Base-by-base conservation (phyloP, 1,140 invertebrate genomes). In the Geopemphigus sp. region DNA sequence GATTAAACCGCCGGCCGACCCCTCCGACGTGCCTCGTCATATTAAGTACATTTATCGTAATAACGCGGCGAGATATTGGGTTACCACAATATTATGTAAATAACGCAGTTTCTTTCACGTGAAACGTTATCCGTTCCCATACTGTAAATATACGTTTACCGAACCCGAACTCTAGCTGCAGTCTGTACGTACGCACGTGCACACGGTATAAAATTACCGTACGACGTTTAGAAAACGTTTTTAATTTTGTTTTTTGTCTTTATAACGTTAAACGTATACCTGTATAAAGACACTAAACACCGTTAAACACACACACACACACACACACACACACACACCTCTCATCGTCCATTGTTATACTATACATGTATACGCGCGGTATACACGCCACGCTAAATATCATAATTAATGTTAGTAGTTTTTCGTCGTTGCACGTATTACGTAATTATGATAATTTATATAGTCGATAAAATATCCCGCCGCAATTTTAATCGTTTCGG, bases 391-490 rank as follows among this genome's bases (percentile, higher is more conserved):
- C 32, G 32, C 63, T 39, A 14, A 45, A 68, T 39, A 39, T 68
- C 47, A 47, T 12, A 24, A 68, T 57, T 57, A 10, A 22, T 39
- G n/a, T 29, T 45, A 39, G 11, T 47, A 15, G 15, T 47, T 24
- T 68, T 68, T 45, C 39, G 47, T n/a, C 39, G 5, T 39, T 39
- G 32, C 32, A 39, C 32, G 22, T 12, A n/a, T 24, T 68, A 47
- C 64, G 39, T 68, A 47, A 68, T 68, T 47, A 68, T 68, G 14
- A 15, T 68, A 47, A 68, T 68, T 47, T 68, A 14, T 68, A 47
- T 68, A 14, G n/a, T 24, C 39, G 15, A 68, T 68, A 68, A 64
- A 15, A 68, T 17, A 68, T n/a, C 32, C 8, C 3, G 32, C 32
- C 3, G 32, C 32, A 39, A 68, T 68, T 68, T 45, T 68, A 47